A percentile compares a stretch with the other conserved stretches of the same genome.
Conservation (phyloP, 2,113 vertebrate genomes). For the Platichthys flesus region DNA sequence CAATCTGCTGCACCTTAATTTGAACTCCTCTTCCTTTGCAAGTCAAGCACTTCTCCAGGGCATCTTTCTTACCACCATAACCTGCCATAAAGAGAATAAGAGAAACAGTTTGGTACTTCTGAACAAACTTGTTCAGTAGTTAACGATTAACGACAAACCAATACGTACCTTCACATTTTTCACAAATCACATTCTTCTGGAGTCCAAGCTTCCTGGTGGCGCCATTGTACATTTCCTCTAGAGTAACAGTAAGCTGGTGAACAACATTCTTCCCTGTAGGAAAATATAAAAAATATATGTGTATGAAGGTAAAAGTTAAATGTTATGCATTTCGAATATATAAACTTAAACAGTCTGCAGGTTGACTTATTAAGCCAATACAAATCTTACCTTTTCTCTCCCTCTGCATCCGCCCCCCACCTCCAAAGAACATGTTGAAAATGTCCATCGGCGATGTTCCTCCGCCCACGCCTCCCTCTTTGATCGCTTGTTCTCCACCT, state of each 20-base stretch:
- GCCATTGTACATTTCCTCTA: constrained; percentile 95
- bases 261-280: constrained; percentile 93
- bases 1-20: constrained; percentile 92
- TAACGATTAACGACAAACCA: neutral
- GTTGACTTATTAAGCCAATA: neutral
- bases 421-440: constrained; percentile 99
- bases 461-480: constrained; percentile 91
- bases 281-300: neutral
- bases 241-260: constrained; percentile 91
- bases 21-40: constrained; percentile 96
- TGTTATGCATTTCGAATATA: neutral
- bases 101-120: neutral
- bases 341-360: neutral
- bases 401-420: constrained; percentile 92
- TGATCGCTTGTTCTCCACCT: constrained; percentile 97
- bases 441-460: constrained; percentile 96
- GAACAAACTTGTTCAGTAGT: neutral
- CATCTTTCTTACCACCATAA: constrained; percentile 92
- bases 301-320: neutral
- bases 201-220: constrained; percentile 93
- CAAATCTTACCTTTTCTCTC: constrained; percentile 90
- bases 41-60: constrained; percentile 89
- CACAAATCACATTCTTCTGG: constrained; percentile 96
- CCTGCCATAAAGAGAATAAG: constrained; percentile 74
- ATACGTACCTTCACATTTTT: constrained; percentile 92